Percentiles rank a stretch among this genome's conserved stretches.
Conservation (phyloP, 2,888 invertebrate genomes). For the Ornithoptera priamus region DNA sequence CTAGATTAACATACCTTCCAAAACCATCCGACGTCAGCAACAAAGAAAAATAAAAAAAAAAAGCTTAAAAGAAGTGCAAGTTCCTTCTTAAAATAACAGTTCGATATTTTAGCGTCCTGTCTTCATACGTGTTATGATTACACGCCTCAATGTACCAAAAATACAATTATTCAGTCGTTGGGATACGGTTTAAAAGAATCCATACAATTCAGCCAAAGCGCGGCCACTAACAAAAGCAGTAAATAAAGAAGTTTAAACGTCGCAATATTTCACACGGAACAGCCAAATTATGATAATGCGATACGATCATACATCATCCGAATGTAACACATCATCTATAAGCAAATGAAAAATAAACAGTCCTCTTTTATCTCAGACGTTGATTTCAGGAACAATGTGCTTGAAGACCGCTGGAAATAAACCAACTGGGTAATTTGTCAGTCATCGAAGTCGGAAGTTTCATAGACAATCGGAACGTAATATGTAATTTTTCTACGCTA, state of each 20-base stretch:
- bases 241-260: conserved; percentile 63
- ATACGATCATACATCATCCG: conserved; percentile 61
- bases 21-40: conserved; percentile 46
- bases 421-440: conserved; percentile 61
- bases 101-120: conserved; percentile 27
- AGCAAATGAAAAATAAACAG: conserved; percentile 44
- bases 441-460: conserved; percentile 44
- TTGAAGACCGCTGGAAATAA: conserved; percentile 39
- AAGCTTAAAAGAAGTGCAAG: conserved; percentile 11
- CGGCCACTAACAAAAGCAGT: conserved; percentile 60
- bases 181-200: conserved; percentile 38
- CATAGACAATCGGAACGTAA: conserved; percentile 40
- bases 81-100: conserved; percentile 36
- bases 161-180: conserved; percentile 30
- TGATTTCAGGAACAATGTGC: conserved; percentile 47
- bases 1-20: conserved; percentile 51
- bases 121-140: conserved; percentile 25
- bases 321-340: conserved; percentile 51
- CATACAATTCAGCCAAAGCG: conserved; percentile 29
- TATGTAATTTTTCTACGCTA: conserved; percentile 55
- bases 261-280: conserved; percentile 53
- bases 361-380: conserved; percentile 15
- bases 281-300: conserved; percentile 58
- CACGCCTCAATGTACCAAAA: conserved; percentile 25
- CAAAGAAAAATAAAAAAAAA: conserved; percentile 36